phyloP scores from a whole-genome alignment of 1,140 invertebrate species.

The Aleiodes sp. region DNA sequence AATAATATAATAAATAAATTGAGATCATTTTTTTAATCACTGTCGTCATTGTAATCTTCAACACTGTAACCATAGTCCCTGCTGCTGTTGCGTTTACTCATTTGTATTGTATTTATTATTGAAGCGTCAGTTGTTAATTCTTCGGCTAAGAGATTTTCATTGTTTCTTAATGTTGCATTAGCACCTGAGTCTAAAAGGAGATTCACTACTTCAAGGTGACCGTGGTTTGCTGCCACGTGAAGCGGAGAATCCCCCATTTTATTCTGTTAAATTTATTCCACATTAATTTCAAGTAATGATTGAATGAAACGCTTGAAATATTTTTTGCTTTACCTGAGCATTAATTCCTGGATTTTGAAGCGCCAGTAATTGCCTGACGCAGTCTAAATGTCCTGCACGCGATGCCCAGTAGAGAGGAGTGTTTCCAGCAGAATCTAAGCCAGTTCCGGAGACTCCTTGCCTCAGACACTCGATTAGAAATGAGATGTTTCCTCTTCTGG shows the following conservation, averaged over 20 bases:
- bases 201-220: conserved; percentile 70
- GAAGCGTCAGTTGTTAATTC: conserved; percentile 66
- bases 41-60: conserved; percentile 59
- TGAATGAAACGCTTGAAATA: too few relatives aligned
- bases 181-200: conserved; percentile 71
- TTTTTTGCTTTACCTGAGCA: conserved; percentile 57
- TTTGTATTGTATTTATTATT: conserved; percentile 60
- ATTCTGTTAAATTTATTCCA: conserved; percentile 59
- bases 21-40: conserved; percentile 47
- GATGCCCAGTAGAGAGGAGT: conserved; percentile 78
- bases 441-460: conserved; percentile 75
- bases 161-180: conserved; percentile 68
- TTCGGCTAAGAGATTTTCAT: conserved; percentile 66
- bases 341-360: conserved; percentile 60
- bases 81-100: conserved; percentile 43
- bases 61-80: conserved; percentile 47
- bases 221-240: conserved; percentile 69
- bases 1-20: conserved; percentile 7
- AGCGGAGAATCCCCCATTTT: conserved; percentile 74
- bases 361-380: conserved; percentile 65
- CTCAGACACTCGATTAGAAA: conserved; percentile 73
- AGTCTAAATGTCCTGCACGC: conserved; percentile 69
- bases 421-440: conserved; percentile 75
- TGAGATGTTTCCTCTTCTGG: conserved; percentile 74
- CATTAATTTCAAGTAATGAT: neutral